Base-by-base conservation (phyloP, 2,888 invertebrate genomes). In the Sphaerophoria rueppellii region DNA sequence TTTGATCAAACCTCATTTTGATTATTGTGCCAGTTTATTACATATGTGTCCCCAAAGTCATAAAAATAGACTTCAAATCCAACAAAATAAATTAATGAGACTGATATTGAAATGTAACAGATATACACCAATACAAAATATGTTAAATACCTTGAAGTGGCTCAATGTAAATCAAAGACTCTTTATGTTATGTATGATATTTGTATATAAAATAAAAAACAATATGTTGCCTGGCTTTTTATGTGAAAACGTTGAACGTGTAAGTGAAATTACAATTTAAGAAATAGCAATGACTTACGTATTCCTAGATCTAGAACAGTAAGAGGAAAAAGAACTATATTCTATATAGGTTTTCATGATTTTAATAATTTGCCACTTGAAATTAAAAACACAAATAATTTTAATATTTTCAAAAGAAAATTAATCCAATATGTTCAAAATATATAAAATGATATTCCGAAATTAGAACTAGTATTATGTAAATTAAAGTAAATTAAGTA, bases 1-100 rank as follows among this genome's bases (percentile, higher is more conserved):
- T 0, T 46, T 46, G 40, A 24, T 61, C 12, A 61, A 61, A 61
- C 40, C 61, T 24, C 61, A 46, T 32, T 61, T 61, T 32, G 61
- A 46, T 61, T 40, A 46, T 32, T 61, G 46, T 46, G 46, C 43
- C 12, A 61, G 46, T 46, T 46, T 61, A 24, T 61, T 61, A 12
- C 46, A 61, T 11, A 46, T 60, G 34, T 37, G 58, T 58, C 58
- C 58, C 4, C 40, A 43, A 6, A 43, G 40, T 43, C 57, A 35
- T 12, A 35, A 57, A 57, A 34, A 34, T 37, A 58, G 58, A 43
- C 14, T 60, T 4, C 60, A 43, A 24, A 4, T 60, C 16, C 37
- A 16, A 4, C 24, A 46, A 60, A 60, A 46, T 55, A 34, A 34
- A 55, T 5, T 34, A 2, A 54, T 54, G 34, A 6, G 34, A 54